Base-by-base conservation (phyloP, 2,888 invertebrate genomes). In the Entomobrya proxima region DNA sequence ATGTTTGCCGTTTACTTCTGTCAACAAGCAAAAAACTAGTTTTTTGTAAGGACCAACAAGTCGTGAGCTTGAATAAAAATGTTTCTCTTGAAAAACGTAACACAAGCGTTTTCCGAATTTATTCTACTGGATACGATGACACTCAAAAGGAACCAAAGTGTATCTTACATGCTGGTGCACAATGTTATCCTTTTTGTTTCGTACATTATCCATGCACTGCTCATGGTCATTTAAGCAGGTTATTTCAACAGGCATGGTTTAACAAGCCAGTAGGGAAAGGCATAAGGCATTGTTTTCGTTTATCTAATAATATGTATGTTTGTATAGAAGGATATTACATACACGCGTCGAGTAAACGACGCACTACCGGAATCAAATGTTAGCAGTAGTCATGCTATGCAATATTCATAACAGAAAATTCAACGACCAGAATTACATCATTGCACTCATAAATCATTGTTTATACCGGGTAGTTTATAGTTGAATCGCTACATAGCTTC, bases 361-460 rank as follows among this genome's bases (percentile, higher is more conserved):
- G 40, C 37, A 24, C n/a, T 67, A 35, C 35, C 35, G 21, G n/a
- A 67, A 37, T 21, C 64, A 67, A 21, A 21, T 21, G 64, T n/a
- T n/a, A n/a, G n/a, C n/a, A n/a, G 11, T 37, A 37, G 24, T 11
- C 35, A 67, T 18, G n/a, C 37, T 37, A 67, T 67, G 64, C 40
- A 67, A 37, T 67, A 67, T 67, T 67, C 64, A 67, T 67, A 2
- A n/a, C 3, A 21, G 9, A 37, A 67, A 37, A 35, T 21, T 11
- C 21, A 35, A 9, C 64, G 64, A 35, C 64, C 11, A 55, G 11
- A 2, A 61, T 15, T 2, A 67, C 64, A 37, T 35, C 64, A 35
- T 35, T 35, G 37, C 64, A 35, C 37, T 67, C 37, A 37, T 67
- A 67, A 67, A 67, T 67, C 64, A 67, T 67, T 67, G 35, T 21